Evolutionary conservation across 2,888 invertebrate genomes (phyloP), one percentile per base, ranked within the genome.

Genomic region (Drosophila meridionalis): DNA sequence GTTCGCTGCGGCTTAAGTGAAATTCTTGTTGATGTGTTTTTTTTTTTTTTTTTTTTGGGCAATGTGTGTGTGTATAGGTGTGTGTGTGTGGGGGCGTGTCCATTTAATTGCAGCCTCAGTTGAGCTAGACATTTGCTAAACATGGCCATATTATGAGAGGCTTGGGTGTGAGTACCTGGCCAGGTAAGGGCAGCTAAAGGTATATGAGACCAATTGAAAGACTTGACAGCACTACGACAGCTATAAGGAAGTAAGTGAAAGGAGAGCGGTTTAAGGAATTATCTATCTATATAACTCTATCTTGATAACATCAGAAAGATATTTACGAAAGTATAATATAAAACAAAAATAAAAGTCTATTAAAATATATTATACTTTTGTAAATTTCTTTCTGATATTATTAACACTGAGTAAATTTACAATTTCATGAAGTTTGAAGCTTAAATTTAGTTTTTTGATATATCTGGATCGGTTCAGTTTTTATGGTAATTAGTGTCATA

Each of bases 1-100:
- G 55, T 79, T 87, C 85, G 87, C 85, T 83, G 86, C 57, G 81
- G 81, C 81, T 85, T 85, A 83, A 87, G 79, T 87, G 86, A 85
- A 81, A 79, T 85, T 69, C 77, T 81, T 47, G 68, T 60, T 76
- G 64, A 56, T 66, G 65, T 69, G 43, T 43, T 40, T 40, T n/a
- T 2, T 2, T 75, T 65, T 61, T 45, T 45, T 26, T 2, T 30
- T 8, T 32, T 65, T 45, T 50, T 36, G 32, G 20, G 20, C n/a
- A 20, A 11, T 42, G 30, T 56, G 32, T 28, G 32, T 36, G 4
- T 20, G 14, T 52, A 7, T n/a, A 43, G 2, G 20, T 12, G 12
- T 11, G 26, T 48, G 50, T 52, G 38, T 42, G 30, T 47, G 56
- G 43, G 20, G 58, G 79, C 64, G 72, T 78, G 79, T 68, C 67